Base-by-base conservation (phyloP, 2,797 vertebrate genomes). In the Dermochelys coriacea region DNA sequence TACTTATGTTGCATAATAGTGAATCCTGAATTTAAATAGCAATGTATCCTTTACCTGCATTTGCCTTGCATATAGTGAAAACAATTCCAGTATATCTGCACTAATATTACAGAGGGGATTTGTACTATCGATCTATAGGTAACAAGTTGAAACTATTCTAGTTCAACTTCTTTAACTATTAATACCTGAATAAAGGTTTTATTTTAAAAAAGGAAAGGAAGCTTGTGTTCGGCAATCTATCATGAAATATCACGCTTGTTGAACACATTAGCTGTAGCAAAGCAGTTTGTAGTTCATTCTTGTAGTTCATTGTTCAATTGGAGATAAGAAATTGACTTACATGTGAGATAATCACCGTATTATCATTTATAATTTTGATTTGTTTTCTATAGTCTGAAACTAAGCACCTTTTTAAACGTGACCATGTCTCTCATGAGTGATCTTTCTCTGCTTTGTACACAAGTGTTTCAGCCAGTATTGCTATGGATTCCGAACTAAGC, bases 1-100 rank as follows among this genome's bases (percentile, higher is more conserved):
- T 96, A 92, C 80, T 96, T 95, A 61, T 27, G 6, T 90, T 93
- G 37, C 83, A 91, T 93, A 88, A 90, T 82, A 41, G 82, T 50
- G n/a, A 97, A 89, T 93, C 90, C 88, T 90, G 82, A 95, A 85
- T 89, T 90, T 91, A 51, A 94, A 96, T 91, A 91, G 95, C 54
- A 71, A 92, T 96, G 96, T 97, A 84, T 96, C 90, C 90, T 93
- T 94, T 92, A 95, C 92, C 93, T 93, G 84, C 87, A 91, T 96
- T 93, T 93, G 78, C 94, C 96, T 97, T 92, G 90, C 88, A 81
- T 89, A 81, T 57, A 84, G 88, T 55, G 87, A 85, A 77, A 92
- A 93, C 75, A 59, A 77, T 87, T 87, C 51, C 64, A 91, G 54
- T 94, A 10, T 86, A 49, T 78, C 95, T 75, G 89, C 93, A 84